Conservation (phyloP, 2,797 vertebrate genomes). For the Chiroxiphia lanceolata region DNA sequence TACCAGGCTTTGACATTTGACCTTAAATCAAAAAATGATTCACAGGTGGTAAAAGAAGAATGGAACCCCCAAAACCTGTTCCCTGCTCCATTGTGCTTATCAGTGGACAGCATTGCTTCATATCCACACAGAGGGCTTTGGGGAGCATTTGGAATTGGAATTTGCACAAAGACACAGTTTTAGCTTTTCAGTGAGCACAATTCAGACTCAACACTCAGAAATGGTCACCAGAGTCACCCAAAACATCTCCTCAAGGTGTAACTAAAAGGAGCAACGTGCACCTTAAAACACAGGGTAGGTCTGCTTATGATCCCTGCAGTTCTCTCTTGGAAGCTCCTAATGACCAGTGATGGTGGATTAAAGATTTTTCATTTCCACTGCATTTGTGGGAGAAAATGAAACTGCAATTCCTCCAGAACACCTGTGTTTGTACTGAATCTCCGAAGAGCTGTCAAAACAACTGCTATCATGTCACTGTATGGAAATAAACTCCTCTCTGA, state of each 20-base stretch:
- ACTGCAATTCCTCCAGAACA: not conserved
- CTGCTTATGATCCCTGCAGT: not conserved
- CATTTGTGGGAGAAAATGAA: not conserved
- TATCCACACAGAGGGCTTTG: not conserved
- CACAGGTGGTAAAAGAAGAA: not conserved
- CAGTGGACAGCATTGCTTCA: not conserved
- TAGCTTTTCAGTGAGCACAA: not conserved
- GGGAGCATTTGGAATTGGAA: not conserved
- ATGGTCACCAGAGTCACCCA: not conserved
- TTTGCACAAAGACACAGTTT: not conserved
- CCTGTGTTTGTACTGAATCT: not conserved
- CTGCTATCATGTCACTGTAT: not conserved
- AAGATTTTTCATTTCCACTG: not conserved
- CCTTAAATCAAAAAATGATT: not conserved
- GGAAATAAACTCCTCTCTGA: not conserved
- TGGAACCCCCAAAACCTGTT: not conserved
- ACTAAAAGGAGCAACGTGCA: not conserved
- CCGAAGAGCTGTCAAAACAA: constrained; percentile 18
- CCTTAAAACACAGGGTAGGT: not conserved
- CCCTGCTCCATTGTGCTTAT: not conserved
- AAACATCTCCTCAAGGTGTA: not conserved
- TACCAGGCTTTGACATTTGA: not conserved
- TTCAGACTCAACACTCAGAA: not conserved
- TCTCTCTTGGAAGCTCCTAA: not conserved
- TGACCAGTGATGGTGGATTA: not conserved